Base-by-base conservation (phyloP, 2,797 vertebrate genomes). In the Oreochromis grahami region DNA sequence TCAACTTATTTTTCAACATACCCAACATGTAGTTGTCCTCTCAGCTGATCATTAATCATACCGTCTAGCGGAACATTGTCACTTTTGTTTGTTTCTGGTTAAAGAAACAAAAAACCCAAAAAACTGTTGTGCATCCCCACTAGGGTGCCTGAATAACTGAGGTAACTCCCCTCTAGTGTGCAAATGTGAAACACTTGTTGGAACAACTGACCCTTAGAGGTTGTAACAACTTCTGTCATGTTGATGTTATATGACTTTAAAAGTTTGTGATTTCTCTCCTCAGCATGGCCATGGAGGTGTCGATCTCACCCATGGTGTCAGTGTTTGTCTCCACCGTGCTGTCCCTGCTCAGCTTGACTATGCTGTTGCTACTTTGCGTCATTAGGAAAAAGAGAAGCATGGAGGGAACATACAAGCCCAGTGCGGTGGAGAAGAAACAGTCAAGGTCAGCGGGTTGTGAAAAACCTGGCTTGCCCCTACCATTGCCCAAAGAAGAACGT, bases 401-500 rank as follows among this genome's bases (percentile, higher is more conserved):
- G 6, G 97, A 98, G 90, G 98, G 98, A 78, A 97, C 94, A 1
- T 98, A 98, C 89, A 91, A 93, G 77, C 98, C 98, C 50, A 97
- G 98, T 56, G 95, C 94, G 0, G 97, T 98, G 92, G 98, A 98
- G 94, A 96, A 89, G 90, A 97, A 95, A 52, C 96, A 96, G 86
- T 83, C 94, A 1, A 91, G 96, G 70, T 80, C 93, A 21, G 89
- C 92, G 0, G 94, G 91, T 3, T 89, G 93, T 0, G 96, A 97
- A 85, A 94, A 95, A 65, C 96, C 96, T 15, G 84, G 92, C 24
- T 92, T 97, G 53, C 52, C 94, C 4, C 91, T 98, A 13, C 98
- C 98, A 8, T 83, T 98, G 84, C 98, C 98, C 38, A 98, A 98
- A 5, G 97, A 97, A 87, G 98, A 98, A 65, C 95, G 98, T 72